Evolutionary conservation across 1,140 invertebrate species (phyloP), one percentile per base, ranked within the genome.

Genomic region (Harpegnathos saltator): DNA sequence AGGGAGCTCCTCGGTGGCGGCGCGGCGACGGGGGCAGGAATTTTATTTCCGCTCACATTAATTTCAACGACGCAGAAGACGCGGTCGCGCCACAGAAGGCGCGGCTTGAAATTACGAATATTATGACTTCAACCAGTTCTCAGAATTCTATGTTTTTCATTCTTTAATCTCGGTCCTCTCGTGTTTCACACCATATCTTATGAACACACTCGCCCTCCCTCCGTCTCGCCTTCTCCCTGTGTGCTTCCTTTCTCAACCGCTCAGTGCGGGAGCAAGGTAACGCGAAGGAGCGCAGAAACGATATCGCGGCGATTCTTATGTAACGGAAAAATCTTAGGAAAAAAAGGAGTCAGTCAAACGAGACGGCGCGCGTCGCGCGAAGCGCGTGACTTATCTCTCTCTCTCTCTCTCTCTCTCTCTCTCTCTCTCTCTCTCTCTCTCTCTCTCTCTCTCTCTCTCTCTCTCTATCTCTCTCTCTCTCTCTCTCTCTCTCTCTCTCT

Each of bases 161-260:
- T 94, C 92, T 93, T 94, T 94, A 94, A 94, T 94, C 93, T 94
- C 88, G 88, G 88, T 89, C 91, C 83, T 92, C 93, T 94, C 93
- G 92, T 91, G 92, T 94, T 93, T 93, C 93, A 93, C 91, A 93
- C 92, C 91, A 91, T 94, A 93, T 93, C 93, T 93, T 91, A 93
- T 90, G 91, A 93, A 92, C 90, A 91, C 91, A 90, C 89, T 91
- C 90, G 84, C 87, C 71, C 84, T 86, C 85, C 65, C 66, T 83
- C 85, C 80, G 44, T 58, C 72, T 62, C 59, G 61, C 61, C 66
- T 58, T 77, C 69, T 33, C 26, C 29, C 29, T 5, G n/a, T 72
- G 17, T 22, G 17, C 65, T 81, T 61, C 24, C 63, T 83, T 75
- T 26, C 72, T 72, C 48, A 26, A 17, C 52, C 26, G 24, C 44